Percentiles rank a stretch among this genome's conserved stretches.
These are phyloP conservation scores for Pseudochirops cupreus DNA, from an alignment of 2,797 vertebrate genomes.

Conservation along the genomic window DNA sequence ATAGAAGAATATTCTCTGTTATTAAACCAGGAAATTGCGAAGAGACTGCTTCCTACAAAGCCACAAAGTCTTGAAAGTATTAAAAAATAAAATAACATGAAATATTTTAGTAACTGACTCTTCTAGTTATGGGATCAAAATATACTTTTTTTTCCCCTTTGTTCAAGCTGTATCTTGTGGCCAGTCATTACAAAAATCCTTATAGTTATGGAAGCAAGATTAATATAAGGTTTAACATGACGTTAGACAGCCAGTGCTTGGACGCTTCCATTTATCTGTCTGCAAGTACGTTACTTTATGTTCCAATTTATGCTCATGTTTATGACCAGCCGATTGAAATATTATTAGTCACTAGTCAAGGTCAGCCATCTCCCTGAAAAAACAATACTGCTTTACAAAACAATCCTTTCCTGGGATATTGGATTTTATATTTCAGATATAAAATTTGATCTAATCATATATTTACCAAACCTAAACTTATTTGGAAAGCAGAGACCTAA, in stretches of 20 bases:
- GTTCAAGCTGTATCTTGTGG: background rate
- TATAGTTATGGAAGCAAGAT: background rate
- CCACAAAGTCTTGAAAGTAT: conserved; percentile 5
- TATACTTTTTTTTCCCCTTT: background rate
- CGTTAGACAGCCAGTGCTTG: background rate
- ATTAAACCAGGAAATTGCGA: conserved; percentile 17
- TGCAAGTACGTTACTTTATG: conserved; percentile 37
- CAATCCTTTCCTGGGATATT: conserved; percentile 3
- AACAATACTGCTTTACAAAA: conserved; percentile 22
- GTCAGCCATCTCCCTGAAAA: conserved; percentile 26
- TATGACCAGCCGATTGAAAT: conserved; percentile 44
- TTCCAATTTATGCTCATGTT: background rate
- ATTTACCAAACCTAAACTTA: conserved; percentile 29
- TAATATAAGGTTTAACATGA: background rate
- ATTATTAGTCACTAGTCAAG: conserved; percentile 26
- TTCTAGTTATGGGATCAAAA: background rate
- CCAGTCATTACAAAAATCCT: background rate
- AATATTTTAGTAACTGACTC: background rate
- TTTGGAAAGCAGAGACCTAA: background rate
- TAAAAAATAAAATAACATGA: background rate
- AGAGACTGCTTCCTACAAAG: background rate
- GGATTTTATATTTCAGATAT: background rate
- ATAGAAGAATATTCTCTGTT: conserved; percentile 16
- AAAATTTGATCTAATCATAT: conserved; percentile 36
- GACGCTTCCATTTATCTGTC: conserved; percentile 12